Conservation (phyloP, 2,797 vertebrate genomes). For the Labeo calbasu region DNA sequence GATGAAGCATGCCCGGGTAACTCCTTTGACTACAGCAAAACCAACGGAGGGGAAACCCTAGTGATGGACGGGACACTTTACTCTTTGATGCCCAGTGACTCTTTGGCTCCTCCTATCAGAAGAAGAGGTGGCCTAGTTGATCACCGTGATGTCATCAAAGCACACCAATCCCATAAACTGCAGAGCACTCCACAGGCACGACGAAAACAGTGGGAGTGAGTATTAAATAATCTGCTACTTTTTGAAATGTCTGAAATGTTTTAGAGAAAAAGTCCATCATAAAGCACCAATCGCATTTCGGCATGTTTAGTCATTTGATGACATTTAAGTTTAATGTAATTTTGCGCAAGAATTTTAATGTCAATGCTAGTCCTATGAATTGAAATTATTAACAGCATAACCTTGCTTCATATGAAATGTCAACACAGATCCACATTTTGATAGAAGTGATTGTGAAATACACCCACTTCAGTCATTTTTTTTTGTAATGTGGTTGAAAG, state of each 20-base stretch:
- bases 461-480: neutral
- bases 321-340: slow-evolving; percentile 27
- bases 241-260: neutral
- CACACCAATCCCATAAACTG: slow-evolving; percentile 87
- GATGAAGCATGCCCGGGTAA: slow-evolving; percentile 72
- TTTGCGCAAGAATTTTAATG: slow-evolving; percentile 18
- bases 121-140: slow-evolving; percentile 85
- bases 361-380: neutral
- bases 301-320: slow-evolving; percentile 12
- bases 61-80: slow-evolving; percentile 49
- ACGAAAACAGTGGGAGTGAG: slow-evolving; percentile 91
- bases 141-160: slow-evolving; percentile 85
- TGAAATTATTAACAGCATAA: slow-evolving; percentile 16
- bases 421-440: neutral
- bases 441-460: neutral
- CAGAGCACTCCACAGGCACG: slow-evolving; percentile 86
- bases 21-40: slow-evolving; percentile 59
- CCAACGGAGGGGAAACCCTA: slow-evolving; percentile 55
- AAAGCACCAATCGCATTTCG: slow-evolving; percentile 15
- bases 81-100: slow-evolving; percentile 61
- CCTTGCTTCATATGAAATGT: slow-evolving; percentile 22
- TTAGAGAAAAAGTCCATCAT: slow-evolving; percentile 17
- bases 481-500: neutral
- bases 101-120: slow-evolving; percentile 69
- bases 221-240: slow-evolving; percentile 55